Evolutionary conservation across 1,140 invertebrate species (phyloP).

Genomic region (Heliconius himera): DNA sequence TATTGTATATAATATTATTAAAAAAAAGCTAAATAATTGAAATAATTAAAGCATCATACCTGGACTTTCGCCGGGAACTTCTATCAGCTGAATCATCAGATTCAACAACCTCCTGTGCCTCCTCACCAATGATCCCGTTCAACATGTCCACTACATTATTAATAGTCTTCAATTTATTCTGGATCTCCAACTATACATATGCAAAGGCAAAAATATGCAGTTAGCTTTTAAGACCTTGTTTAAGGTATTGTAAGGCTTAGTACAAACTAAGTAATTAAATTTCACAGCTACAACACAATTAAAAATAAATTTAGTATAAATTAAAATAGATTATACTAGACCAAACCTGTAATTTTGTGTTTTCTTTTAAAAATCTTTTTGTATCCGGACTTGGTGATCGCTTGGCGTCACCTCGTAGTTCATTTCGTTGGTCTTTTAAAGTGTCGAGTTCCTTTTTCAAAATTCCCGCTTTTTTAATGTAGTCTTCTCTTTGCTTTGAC

Average conservation of each 20-base stretch:
- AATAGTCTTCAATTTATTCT: conserved; percentile 91
- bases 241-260: not conserved
- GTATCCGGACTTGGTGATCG: conserved; percentile 85
- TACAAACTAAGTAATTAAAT: not conserved
- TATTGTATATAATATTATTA: too few relatives aligned
- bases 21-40: not conserved
- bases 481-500: conserved; percentile 89
- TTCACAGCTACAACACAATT: not conserved
- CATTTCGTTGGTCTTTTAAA: conserved; percentile 88
- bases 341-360: conserved; percentile 89
- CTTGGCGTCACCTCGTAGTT: conserved; percentile 85
- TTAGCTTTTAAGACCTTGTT: conserved; percentile 14
- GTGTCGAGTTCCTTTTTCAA: conserved; percentile 89
- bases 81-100: conserved; percentile 54
- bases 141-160: conserved; percentile 93
- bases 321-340: not conserved
- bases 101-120: conserved; percentile 70
- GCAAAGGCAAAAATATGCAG: conserved; percentile 43
- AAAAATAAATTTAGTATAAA: conserved; percentile 7
- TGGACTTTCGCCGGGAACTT: conserved; percentile 67
- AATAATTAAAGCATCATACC: conserved; percentile 47
- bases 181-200: conserved; percentile 87
- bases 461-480: conserved; percentile 86
- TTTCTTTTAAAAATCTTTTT: conserved; percentile 88
- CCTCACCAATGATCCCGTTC: conserved; percentile 88